Evolutionary conservation across 1,140 invertebrate species (phyloP), one percentile per base, ranked within the genome.

Genomic region (Leptinotarsa undecemlineata): DNA sequence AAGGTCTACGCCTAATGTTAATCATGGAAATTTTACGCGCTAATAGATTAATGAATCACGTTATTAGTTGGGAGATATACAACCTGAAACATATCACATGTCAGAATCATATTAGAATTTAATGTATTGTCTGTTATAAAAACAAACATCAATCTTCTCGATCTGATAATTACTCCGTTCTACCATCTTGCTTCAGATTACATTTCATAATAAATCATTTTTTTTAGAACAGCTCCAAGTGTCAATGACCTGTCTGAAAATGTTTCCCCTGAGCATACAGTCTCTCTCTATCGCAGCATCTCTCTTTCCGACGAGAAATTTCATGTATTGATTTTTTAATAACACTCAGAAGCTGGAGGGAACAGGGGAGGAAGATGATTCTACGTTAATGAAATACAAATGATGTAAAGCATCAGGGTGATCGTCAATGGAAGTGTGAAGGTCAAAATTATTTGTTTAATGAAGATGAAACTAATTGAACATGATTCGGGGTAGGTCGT

Each of bases 271-370:
- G 17, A 57, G 68, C 73, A 74, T 68, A 47, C 66, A 21, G 17
- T 19, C n/a, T 42, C 72, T 23, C 72, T 70, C 68, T 17, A 15
- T 72, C 61, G 51, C 19, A n/a, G n/a, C 26, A 6, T 68, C 62
- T 67, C 67, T 72, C 71, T 72, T 63, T 68, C n/a, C 51, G 51
- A 57, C 51, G 51, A 17, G 51, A 57, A 74, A 77, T 77, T 76
- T 76, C 66, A 76, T 51, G 75, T 76, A 76, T 76, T 76, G 75
- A 76, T 76, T 76, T 76, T 76, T 76, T 76, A 76, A 76, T 73
- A 73, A 73, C 66, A 69, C 66, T 64, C 68, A 48, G 71, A 71
- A 76, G 63, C 15, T 64, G 63, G 5, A 64, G 14, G 17, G 20
- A 64, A 17, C 0, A 17, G 33, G 26, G 26, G 26, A 42, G 33